A percentile compares a stretch with the other conserved stretches of the same genome.
Evolutionary conservation across 2,888 invertebrate genomes (phyloP).

Genomic region (Odontothrips loti): DNA sequence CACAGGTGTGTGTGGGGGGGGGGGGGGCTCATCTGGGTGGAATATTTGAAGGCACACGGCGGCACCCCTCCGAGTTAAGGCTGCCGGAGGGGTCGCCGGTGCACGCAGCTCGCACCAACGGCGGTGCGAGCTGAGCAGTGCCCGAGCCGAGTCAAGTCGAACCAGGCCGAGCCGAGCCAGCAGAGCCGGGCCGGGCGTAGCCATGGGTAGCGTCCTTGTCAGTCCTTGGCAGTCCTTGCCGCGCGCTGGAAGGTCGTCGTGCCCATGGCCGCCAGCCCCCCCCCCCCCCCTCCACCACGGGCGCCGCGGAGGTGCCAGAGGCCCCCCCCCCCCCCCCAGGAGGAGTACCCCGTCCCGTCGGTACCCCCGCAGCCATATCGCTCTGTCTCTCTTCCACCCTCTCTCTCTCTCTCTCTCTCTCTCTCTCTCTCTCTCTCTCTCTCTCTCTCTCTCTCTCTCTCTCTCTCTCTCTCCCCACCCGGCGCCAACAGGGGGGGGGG

Average conservation of each 20-base stretch:
- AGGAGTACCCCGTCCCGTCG: neutral
- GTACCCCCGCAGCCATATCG: no score
- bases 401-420: neutral
- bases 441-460: no score
- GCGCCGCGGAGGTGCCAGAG: no score
- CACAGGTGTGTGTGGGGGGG: no score
- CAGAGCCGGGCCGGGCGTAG: no score
- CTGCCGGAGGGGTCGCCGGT: neutral
- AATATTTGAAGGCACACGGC: neutral
- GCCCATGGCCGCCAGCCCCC: no score
- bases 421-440: neutral
- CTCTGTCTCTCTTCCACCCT: neutral
- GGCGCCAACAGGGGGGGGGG: neutral
- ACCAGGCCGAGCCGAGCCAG: neutral
- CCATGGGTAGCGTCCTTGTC: neutral
- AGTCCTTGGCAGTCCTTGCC: no score
- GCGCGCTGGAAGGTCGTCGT: no score
- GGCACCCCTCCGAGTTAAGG: neutral
- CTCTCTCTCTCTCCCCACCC: neutral
- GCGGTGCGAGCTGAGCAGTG: neutral
- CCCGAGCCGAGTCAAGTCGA: neutral
- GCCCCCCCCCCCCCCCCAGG: neutral
- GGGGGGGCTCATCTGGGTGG: no score
- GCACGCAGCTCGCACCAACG: neutral
- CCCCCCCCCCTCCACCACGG: no score